Evolutionary conservation across 2,888 invertebrate species (phyloP), one percentile per base, ranked within the genome.

Genomic region (Prosopocoilus inquinatus): DNA sequence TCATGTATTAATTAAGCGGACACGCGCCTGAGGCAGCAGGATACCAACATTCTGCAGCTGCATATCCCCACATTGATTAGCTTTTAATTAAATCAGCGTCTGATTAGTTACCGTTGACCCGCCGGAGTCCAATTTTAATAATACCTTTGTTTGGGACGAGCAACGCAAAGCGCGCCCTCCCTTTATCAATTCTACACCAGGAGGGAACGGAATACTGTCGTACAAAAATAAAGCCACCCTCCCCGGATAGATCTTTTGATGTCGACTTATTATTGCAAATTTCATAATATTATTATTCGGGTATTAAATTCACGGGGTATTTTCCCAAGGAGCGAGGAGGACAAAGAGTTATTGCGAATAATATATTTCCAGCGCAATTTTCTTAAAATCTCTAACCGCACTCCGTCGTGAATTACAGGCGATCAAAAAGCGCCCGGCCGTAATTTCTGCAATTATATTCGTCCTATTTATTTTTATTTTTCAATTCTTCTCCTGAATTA

Each of bases 1-100:
- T 71, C 70, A 70, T 67, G 69, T 70, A 71, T 71, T 72, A 72
- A 72, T 72, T 70, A 71, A 70, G 66, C 67, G 68, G 69, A 70
- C 70, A 70, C 67, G 69, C 60, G 67, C 63, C 61, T 59, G 54
- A 64, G 62, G 66, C 64, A 57, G 61, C 65, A 69, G 67, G 66
- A 69, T 69, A 67, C 64, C 63, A 64, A 59, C 66, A 63, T 67
- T 65, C 65, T 63, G 63, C 65, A 65, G 66, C 64, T 67, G 66
- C 67, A 65, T 64, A 59, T 60, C 58, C 63, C 60, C 57, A 58
- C 66, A 67, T 68, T 68, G 67, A 70, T 70, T 70, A 67, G 64
- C 67, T 67, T 69, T 68, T 70, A 69, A 70, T 70, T 67, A 67
- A 70, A 69, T 70, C 67, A 66, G 55, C 58, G 60, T 62, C 56